A percentile compares a stretch with the other conserved stretches of the same genome.
These are phyloP conservation scores for Diorhabda carinulata DNA, from an alignment of 1,140 invertebrate species.

Conservation along the genomic window DNA sequence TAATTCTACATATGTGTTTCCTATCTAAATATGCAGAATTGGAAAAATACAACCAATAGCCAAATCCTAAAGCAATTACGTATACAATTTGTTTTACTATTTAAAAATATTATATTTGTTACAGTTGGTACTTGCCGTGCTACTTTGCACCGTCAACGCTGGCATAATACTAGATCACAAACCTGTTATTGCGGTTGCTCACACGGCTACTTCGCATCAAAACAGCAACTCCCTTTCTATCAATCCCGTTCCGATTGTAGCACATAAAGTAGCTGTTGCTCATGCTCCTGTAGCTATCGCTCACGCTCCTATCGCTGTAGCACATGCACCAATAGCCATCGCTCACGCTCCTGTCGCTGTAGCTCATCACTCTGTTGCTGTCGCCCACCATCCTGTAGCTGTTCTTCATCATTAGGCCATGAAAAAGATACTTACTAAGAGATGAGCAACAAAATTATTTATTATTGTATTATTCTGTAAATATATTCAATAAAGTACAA, in stretches of 20 bases:
- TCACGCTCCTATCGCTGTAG: slow-evolving; percentile 19
- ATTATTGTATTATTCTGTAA: not conserved
- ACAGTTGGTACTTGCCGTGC: slow-evolving; percentile 19
- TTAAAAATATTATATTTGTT: not conserved
- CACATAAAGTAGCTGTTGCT: slow-evolving; percentile 25
- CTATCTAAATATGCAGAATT: no score
- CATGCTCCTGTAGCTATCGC: slow-evolving; percentile 12
- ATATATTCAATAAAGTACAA: no score
- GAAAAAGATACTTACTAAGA: not conserved
- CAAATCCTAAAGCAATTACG: no score
- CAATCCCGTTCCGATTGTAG: slow-evolving; percentile 27
- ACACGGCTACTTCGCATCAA: slow-evolving; percentile 28
- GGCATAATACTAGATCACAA: slow-evolving; percentile 16
- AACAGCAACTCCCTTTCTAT: slow-evolving; percentile 27
- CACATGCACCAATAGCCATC: not conserved
- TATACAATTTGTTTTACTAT: no score
- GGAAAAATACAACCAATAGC: no score
- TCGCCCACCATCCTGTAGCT: not conserved
- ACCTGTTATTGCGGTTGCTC: slow-evolving; percentile 23
- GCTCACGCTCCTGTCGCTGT: slow-evolving; percentile 4
- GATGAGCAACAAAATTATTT: not conserved
- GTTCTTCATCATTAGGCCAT: not conserved
- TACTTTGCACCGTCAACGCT: slow-evolving; percentile 22
- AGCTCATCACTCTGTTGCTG: not conserved
- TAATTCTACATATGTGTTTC: no score